Evolutionary conservation across 2,113 vertebrate genomes (phyloP).

Genomic region (Talpa occidentalis): DNA sequence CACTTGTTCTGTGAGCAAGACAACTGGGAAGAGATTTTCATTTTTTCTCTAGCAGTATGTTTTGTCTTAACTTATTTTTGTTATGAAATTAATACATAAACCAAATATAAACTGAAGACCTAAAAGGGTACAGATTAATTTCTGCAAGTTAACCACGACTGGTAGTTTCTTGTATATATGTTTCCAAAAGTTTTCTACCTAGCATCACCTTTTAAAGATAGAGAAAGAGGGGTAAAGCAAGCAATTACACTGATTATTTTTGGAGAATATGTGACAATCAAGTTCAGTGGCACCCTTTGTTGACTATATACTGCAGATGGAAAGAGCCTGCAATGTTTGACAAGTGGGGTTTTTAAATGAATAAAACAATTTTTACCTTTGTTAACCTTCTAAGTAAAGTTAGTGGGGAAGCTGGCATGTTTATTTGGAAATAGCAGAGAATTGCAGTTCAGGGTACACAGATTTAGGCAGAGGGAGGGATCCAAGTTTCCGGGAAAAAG

Average conservation of each 20-base stretch:
- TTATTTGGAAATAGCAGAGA: neutral
- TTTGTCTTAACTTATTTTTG: neutral
- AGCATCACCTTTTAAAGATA: neutral
- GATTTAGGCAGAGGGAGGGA: neutral
- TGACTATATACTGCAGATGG: neutral
- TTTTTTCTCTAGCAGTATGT: neutral
- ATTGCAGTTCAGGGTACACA: neutral
- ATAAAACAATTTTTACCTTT: neutral
- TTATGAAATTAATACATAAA: conserved; percentile 18
- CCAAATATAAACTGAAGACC: neutral
- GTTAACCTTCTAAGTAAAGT: neutral
- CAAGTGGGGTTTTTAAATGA: conserved; percentile 1
- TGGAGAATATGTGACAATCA: neutral
- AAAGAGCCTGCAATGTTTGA: conserved; percentile 4
- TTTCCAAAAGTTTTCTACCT: neutral
- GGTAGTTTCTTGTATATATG: neutral
- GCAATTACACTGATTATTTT: neutral
- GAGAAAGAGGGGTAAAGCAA: neutral
- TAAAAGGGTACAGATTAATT: neutral
- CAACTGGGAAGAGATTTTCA: neutral
- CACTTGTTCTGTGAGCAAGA: neutral
- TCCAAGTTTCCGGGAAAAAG: neutral
- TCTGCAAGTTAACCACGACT: neutral
- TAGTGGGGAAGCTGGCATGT: neutral
- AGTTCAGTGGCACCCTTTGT: neutral